phyloP scores from a whole-genome alignment of 2,113 vertebrate species.

The Rissa tridactyla region DNA sequence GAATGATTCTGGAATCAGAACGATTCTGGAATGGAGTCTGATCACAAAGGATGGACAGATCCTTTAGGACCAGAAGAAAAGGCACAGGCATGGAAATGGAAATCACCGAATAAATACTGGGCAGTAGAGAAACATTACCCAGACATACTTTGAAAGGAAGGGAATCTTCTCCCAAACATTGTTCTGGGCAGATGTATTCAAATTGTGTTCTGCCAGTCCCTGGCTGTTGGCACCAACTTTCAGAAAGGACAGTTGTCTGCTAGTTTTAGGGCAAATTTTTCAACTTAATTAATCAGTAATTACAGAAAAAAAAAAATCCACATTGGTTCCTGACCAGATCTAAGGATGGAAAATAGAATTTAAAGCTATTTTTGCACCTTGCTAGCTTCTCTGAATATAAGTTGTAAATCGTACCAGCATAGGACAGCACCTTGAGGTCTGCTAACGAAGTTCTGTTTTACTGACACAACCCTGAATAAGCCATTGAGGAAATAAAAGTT shows the following conservation, averaged over 20 bases:
- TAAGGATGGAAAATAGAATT: not conserved
- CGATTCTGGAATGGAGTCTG: too few species aligned
- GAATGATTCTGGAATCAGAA: too few species aligned
- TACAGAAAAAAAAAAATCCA: not conserved
- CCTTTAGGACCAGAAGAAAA: not conserved
- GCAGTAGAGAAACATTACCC: not conserved
- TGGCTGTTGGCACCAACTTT: not conserved
- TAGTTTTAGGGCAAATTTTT: not conserved
- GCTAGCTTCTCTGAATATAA: not conserved
- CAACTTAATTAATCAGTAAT: not conserved
- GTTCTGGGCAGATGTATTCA: not conserved
- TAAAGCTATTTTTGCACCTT: not conserved
- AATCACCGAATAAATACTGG: not conserved
- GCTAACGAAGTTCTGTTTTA: not conserved
- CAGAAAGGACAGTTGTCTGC: not conserved
- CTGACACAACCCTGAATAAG: not conserved
- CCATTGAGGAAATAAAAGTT: not conserved
- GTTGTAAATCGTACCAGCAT: not conserved
- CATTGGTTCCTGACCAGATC: not conserved
- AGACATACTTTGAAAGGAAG: not conserved
- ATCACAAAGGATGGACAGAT: not conserved
- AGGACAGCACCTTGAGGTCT: not conserved
- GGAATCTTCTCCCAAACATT: not conserved
- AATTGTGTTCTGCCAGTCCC: not conserved
- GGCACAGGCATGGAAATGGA: fast-evolving